phyloP scores from a whole-genome alignment of 2,888 invertebrate species.

The Drosophila recens region DNA sequence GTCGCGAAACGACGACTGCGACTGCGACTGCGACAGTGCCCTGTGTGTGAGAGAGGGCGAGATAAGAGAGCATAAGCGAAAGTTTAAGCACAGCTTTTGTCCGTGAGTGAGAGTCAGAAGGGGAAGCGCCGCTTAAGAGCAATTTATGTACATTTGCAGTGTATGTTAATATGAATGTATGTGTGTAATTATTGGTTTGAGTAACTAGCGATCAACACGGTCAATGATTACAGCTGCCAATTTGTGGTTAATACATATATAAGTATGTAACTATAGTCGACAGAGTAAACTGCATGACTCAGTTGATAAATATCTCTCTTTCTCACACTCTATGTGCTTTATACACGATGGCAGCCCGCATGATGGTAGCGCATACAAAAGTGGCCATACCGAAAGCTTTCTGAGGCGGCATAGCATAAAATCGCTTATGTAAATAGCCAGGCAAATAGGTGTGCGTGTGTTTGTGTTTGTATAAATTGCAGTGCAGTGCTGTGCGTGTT shows the following conservation, averaged over 20 bases:
- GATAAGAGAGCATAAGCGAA: constrained; percentile 24
- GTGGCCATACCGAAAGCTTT: constrained; percentile 22
- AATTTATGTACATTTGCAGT: constrained; percentile 18
- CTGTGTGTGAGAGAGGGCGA: constrained; percentile 1
- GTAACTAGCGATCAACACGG: constrained; percentile 50
- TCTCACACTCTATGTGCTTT: not conserved
- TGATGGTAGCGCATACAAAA: constrained; percentile 39
- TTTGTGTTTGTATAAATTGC: constrained; percentile 34
- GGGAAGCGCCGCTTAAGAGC: constrained; percentile 27
- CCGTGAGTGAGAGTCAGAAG: constrained; percentile 4
- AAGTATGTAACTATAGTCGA: constrained; percentile 24
- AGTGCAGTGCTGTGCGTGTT: constrained; percentile 29
- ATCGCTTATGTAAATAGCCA: constrained; percentile 72
- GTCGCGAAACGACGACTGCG: not conserved
- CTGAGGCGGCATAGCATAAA: constrained; percentile 69
- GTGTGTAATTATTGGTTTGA: constrained; percentile 43
- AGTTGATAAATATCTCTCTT: constrained; percentile 12
- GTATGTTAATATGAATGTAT: not conserved
- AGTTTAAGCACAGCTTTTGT: constrained; percentile 44
- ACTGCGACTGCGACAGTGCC: constrained; percentile 3
- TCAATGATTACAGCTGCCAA: constrained; percentile 44
- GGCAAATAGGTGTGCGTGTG: constrained; percentile 20
- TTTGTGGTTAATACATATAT: constrained; percentile 35
- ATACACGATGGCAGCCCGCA: constrained; percentile 23
- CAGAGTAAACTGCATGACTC: constrained; percentile 13